Evolutionary conservation across 2,113 vertebrate genomes (phyloP).

Genomic region (Leucoraja erinaceus): DNA sequence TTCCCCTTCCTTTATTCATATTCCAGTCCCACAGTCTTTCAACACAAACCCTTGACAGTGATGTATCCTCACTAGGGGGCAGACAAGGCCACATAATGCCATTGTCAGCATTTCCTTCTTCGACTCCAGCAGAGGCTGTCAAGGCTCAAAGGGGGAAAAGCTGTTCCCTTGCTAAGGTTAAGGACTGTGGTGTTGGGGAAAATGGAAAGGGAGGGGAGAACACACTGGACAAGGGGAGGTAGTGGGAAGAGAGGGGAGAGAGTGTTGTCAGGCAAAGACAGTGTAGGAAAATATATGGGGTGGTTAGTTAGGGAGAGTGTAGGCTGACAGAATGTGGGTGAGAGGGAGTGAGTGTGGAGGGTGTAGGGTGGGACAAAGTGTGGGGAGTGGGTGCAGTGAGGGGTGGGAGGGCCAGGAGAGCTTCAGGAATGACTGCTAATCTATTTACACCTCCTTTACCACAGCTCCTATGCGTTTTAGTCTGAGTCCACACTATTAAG

Average conservation of each 20-base stretch:
- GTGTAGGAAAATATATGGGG: too few species aligned
- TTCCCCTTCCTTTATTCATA: too few species aligned
- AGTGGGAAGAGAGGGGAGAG: neutral
- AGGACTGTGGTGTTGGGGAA: neutral
- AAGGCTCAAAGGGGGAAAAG: neutral
- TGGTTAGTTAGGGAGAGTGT: neutral
- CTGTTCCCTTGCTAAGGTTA: too few species aligned
- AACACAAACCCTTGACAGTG: too few species aligned
- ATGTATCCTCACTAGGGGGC: neutral
- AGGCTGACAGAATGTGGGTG: neutral
- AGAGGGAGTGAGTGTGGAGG: neutral
- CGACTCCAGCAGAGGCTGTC: neutral
- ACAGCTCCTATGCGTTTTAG: too few species aligned
- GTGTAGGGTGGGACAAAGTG: neutral
- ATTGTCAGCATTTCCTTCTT: neutral
- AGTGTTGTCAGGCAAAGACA: too few species aligned
- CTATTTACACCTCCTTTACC: too few species aligned
- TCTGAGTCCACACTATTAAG: too few species aligned
- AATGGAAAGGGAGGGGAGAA: neutral
- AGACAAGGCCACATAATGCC: neutral
- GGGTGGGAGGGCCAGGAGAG: too few species aligned
- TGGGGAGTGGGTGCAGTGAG: neutral
- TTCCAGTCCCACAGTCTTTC: neutral
- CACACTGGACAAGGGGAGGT: neutral
- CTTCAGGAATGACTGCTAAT: too few species aligned